Base-by-base conservation (phyloP, 2,113 vertebrate species). In the Hirundichthys speculiger region DNA sequence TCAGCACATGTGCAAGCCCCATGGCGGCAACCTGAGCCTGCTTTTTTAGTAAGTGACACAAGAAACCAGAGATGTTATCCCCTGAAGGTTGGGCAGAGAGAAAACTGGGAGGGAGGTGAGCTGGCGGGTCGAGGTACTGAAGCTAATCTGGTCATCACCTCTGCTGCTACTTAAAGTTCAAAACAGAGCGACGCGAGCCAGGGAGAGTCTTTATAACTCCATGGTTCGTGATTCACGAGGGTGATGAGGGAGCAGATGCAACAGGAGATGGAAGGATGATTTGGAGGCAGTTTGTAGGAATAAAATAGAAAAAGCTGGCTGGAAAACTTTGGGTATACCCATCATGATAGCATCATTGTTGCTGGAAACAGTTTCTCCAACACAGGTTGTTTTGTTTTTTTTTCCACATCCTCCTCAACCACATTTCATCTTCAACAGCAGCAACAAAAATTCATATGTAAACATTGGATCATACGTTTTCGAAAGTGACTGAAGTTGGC, bases 131-230 rank as follows among this genome's bases (percentile, higher is more conserved):
- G 64, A 60, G 18, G 13, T 27, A 21, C 41, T 19, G 57, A 69
- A 57, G 71, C 69, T 88, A 77, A 91, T 85, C 74, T 82, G 72
- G 57, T 73, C 73, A 87, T 83, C 60, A 73, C 24, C 58, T 73
- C 49, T 47, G 65, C 58, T 40, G 60, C 64, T 22, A 19, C 58
- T 62, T 75, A 80, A 68, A 82, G 73, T 73, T 79, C 27, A 79
- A 85, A 34, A n/a, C n/a, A n/a, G n/a, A n/a, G n/a, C 64, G 83
- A 71, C 45, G 78, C 0, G 5, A 79, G 78, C 75, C 80, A 82
- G 80, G 51, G 34, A 5, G 41, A 82, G 64, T 75, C 84, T 77
- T 59, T 67, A 78, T 82, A 85, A 86, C 71, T 57, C 38, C 16
- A 25, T 1, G 24, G 52, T 58, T 16, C 16, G 41, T 56, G 68